Percentiles rank a stretch among this genome's conserved stretches.
Conservation (phyloP, 1,140 invertebrate species). For the Cydia pomonella region DNA sequence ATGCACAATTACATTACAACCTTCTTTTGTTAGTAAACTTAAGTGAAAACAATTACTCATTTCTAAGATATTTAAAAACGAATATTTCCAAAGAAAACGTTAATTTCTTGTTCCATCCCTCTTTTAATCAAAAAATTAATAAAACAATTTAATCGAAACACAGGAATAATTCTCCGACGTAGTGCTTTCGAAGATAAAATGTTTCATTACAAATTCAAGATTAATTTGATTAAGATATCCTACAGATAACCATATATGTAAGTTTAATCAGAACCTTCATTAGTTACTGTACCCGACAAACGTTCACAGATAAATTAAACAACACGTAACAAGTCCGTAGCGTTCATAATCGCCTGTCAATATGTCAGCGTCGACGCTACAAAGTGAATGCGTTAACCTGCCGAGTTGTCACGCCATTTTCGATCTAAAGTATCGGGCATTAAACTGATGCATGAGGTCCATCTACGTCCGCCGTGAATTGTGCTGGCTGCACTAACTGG, state of each 20-base stretch:
- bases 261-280: slow-evolving; percentile 21
- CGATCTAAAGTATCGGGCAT: slow-evolving; percentile 62
- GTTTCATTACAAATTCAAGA: slow-evolving; percentile 2
- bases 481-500: slow-evolving; percentile 53
- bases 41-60: too few species aligned
- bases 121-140: background rate
- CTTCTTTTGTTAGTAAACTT: too few species aligned
- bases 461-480: slow-evolving; percentile 66
- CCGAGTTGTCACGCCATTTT: slow-evolving; percentile 56
- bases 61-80: too few species aligned
- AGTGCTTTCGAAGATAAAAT: background rate
- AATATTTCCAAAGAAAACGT: too few species aligned
- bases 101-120: too few species aligned
- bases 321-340: slow-evolving; percentile 61
- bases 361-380: slow-evolving; percentile 51
- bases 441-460: slow-evolving; percentile 62
- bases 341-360: slow-evolving; percentile 67
- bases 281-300: slow-evolving; percentile 21
- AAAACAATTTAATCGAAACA: background rate
- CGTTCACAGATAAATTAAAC: slow-evolving; percentile 49
- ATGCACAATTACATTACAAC: too few species aligned
- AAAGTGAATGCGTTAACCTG: slow-evolving; percentile 54
- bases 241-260: slow-evolving; percentile 18
- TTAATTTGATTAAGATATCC: slow-evolving; percentile 15
- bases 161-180: background rate